These are phyloP conservation scores for Microctonus hyperodae DNA, from an alignment of 2,888 invertebrate species.

Conservation along the genomic window DNA sequence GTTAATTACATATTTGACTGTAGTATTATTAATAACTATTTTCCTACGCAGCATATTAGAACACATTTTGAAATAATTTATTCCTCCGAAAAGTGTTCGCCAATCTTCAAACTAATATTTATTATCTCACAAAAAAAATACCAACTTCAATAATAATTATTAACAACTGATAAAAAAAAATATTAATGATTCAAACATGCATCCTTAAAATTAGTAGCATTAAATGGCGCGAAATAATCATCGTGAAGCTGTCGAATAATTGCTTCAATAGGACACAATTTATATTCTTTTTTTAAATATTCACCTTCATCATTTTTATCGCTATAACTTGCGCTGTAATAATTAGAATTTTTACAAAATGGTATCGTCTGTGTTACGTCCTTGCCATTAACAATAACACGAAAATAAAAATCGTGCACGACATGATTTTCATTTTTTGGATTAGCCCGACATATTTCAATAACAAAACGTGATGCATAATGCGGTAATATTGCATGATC, in stretches of 20 bases:
- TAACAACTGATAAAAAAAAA: not conserved
- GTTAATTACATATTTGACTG: too few species aligned
- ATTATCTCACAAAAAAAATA: conserved; percentile 11
- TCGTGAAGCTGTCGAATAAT: conserved; percentile 88
- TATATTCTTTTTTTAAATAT: conserved; percentile 64
- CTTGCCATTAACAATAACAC: conserved; percentile 84
- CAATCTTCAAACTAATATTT: too few species aligned
- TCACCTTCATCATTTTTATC: conserved; percentile 60
- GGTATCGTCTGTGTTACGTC: conserved; percentile 83
- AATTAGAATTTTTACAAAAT: conserved; percentile 76
- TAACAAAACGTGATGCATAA: conserved; percentile 86
- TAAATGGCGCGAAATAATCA: conserved; percentile 83
- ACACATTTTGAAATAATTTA: too few species aligned
- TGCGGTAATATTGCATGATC: conserved; percentile 73
- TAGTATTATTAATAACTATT: too few species aligned
- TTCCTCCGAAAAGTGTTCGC: not conserved
- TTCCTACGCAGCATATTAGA: too few species aligned
- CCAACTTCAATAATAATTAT: too few species aligned
- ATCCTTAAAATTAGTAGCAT: conserved; percentile 89
- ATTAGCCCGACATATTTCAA: conserved; percentile 85
- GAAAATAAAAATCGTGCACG: conserved; percentile 79
- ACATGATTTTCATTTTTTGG: conserved; percentile 66
- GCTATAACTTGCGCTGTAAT: conserved; percentile 61
- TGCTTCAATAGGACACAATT: conserved; percentile 85
- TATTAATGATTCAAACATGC: conserved; percentile 67